Conservation (phyloP, 92 coral and sea anemone species). For the Hydrozoanthus gracilis region DNA sequence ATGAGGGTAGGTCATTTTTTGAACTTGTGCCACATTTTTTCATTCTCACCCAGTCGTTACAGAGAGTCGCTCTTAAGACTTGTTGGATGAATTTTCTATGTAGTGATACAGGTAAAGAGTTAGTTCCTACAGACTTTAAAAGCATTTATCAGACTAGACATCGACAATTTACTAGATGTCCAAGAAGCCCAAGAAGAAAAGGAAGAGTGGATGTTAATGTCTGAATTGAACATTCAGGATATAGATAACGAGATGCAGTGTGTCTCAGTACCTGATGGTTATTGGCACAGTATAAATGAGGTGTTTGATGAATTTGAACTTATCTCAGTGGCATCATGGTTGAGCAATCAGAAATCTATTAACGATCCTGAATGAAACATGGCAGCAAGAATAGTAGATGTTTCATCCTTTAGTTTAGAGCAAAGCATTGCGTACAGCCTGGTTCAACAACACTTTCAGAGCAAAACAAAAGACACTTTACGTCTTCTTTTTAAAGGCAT, state of each 20-base stretch:
- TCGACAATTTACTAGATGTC: constrained; percentile 17
- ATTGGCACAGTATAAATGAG: constrained; percentile 47
- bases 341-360: constrained; percentile 33
- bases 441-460: constrained; percentile 42
- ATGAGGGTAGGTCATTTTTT: too few relatives aligned
- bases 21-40: too few relatives aligned
- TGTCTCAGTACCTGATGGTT: constrained; percentile 43
- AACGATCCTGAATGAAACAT: constrained; percentile 17
- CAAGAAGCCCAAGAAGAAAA: constrained; percentile 39
- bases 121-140: constrained; percentile 47
- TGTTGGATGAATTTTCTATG: constrained; percentile 30
- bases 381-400: constrained; percentile 38
- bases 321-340: constrained; percentile 53
- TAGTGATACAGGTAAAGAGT: constrained; percentile 5
- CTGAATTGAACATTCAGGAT: constrained; percentile 44
- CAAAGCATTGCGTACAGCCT: constrained; percentile 46
- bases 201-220: constrained; percentile 60
- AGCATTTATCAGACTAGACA: constrained; percentile 24
- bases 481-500: constrained; percentile 16
- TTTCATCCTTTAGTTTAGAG: constrained; percentile 48
- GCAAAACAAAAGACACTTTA: constrained; percentile 3
- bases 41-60: too few relatives aligned
- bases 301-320: constrained; percentile 41
- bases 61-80: constrained; percentile 10
- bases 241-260: constrained; percentile 1